Evolutionary conservation across 1,140 invertebrate genomes (phyloP).

Genomic region (Bradynema listronoti): DNA sequence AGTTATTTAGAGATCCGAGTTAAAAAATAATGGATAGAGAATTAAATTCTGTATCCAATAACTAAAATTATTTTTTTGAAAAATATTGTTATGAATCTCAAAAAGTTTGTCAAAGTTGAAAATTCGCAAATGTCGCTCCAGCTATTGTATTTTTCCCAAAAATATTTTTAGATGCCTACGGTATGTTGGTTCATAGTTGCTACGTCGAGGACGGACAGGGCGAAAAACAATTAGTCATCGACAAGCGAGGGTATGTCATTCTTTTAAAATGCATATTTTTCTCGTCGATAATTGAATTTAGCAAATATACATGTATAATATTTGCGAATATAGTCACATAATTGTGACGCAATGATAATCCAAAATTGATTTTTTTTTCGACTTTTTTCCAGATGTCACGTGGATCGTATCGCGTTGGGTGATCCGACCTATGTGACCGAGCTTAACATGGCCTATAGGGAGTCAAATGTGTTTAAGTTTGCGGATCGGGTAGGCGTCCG

Average conservation of each 20-base stretch:
- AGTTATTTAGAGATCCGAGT: no score
- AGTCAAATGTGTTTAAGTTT: constrained; percentile 56
- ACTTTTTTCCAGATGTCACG: constrained; percentile 44
- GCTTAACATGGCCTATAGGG: constrained; percentile 56
- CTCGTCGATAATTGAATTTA: no score
- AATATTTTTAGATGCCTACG: constrained; percentile 53
- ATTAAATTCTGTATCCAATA: no score
- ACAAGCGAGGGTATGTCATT: constrained; percentile 44
- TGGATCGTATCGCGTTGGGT: constrained; percentile 45
- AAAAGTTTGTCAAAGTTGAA: no score
- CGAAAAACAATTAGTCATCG: constrained; percentile 47
- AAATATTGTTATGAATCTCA: no score
- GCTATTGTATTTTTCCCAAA: no score
- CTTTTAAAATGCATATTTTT: no score
- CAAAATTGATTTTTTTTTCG: constrained; percentile 5
- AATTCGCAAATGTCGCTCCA: no score
- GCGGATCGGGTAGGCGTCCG: constrained; percentile 54
- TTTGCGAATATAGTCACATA: background rate
- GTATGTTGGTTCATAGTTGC: constrained; percentile 52
- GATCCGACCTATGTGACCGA: constrained; percentile 56
- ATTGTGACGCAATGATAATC: background rate
- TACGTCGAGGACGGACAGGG: constrained; percentile 57
- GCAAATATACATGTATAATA: no score
- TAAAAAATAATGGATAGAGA: no score
- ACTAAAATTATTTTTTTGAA: no score